A percentile compares a stretch with the other conserved stretches of the same genome.
Conservation (phyloP, 2,113 vertebrate genomes). For the Poeciliopsis turrubarensis region DNA sequence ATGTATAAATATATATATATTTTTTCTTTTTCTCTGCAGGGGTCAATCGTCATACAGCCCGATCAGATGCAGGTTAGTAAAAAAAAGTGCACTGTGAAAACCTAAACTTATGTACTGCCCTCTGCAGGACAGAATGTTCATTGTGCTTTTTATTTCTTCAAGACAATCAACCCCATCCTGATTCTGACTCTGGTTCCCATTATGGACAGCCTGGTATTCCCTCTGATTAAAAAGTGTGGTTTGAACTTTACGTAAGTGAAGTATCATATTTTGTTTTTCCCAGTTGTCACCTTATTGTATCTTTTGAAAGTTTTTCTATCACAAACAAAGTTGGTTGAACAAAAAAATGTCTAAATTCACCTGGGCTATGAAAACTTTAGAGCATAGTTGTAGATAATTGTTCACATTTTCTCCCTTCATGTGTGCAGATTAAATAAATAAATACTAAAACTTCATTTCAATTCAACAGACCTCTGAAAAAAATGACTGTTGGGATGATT, state of each 20-base stretch:
- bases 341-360: neutral
- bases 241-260: slow-evolving; percentile 90
- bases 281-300: neutral
- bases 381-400: neutral
- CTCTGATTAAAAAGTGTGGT: slow-evolving; percentile 90
- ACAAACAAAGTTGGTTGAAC: too few relatives aligned
- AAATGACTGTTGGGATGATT: slow-evolving; percentile 95
- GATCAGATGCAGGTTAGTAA: slow-evolving; percentile 94
- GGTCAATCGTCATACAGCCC: slow-evolving; percentile 85
- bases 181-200: slow-evolving; percentile 91
- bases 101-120: neutral
- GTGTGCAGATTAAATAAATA: neutral
- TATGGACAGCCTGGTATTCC: slow-evolving; percentile 85
- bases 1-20: too few relatives aligned
- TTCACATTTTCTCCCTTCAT: too few relatives aligned
- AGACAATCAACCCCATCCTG: slow-evolving; percentile 93
- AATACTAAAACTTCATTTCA: slow-evolving; percentile 13
- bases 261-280: neutral
- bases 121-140: slow-evolving; percentile 12
- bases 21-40: slow-evolving; percentile 74
- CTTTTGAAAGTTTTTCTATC: too few relatives aligned
- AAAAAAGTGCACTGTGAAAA: neutral
- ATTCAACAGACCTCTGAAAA: slow-evolving; percentile 86
- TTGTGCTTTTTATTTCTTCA: slow-evolving; percentile 24
- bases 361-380: neutral